These are phyloP conservation scores for Dreissena rostriformis DNA, from an alignment of 1,140 invertebrate genomes.

Conservation along the genomic window DNA sequence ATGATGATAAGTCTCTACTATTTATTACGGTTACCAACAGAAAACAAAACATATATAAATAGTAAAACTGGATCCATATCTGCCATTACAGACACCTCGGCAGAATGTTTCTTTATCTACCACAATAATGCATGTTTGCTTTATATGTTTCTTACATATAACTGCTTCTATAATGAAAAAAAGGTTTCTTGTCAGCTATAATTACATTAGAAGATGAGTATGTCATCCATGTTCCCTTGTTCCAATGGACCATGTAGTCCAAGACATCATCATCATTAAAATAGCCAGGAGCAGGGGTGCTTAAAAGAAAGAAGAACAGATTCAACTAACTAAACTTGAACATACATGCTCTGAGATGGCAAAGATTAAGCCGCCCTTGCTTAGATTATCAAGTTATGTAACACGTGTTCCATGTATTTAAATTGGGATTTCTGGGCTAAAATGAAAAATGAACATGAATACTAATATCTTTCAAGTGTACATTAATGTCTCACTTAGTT, in stretches of 20 bases:
- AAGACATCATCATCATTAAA: conserved; percentile 76
- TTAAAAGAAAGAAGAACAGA: conserved; percentile 46
- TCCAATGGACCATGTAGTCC: conserved; percentile 77
- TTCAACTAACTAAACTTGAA: conserved; percentile 62
- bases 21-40: too few relatives aligned
- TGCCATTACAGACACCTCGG: too few relatives aligned
- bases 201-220: conserved; percentile 70
- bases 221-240: conserved; percentile 69
- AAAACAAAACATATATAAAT: too few relatives aligned
- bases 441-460: too few relatives aligned
- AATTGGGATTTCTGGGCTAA: background rate
- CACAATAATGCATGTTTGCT: too few relatives aligned
- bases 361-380: conserved; percentile 73
- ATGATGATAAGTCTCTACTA: too few relatives aligned
- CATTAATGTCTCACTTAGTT: too few relatives aligned
- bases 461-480: too few relatives aligned
- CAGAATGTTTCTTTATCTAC: too few relatives aligned
- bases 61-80: too few relatives aligned
- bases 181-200: background rate
- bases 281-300: conserved; percentile 77
- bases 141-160: too few relatives aligned
- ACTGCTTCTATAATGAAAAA: too few relatives aligned
- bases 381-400: conserved; percentile 78
- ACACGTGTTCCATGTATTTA: conserved; percentile 72
- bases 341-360: conserved; percentile 69